Percentiles rank a stretch among this genome's conserved stretches.
Conservation (phyloP, 2,888 invertebrate species). For the Enoplolaimus lenunculus region DNA sequence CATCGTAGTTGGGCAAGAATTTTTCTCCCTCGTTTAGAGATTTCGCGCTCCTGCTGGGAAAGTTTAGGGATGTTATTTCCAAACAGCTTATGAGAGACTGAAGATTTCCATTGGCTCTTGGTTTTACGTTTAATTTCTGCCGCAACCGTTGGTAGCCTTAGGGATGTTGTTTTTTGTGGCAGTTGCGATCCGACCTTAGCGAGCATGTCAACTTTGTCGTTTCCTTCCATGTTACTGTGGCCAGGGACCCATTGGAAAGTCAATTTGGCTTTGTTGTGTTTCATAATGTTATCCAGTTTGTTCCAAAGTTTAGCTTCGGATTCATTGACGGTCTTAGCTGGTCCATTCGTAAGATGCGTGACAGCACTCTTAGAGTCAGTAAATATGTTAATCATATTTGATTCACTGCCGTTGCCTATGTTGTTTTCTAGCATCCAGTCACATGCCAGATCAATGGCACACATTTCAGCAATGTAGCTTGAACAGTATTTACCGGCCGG, state of each 20-base stretch:
- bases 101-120: background rate
- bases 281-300: background rate
- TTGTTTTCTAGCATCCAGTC: background rate
- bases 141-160: background rate
- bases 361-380: background rate
- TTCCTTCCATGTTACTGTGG: conserved; percentile 1
- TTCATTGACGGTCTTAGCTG: background rate
- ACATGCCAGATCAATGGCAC: background rate
- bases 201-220: background rate
- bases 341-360: background rate
- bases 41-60: background rate
- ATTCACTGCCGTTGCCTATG: background rate
- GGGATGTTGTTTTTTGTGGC: background rate
- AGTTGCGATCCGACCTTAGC: background rate
- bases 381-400: background rate
- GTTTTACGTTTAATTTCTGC: conserved; percentile 3
- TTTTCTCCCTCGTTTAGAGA: background rate
- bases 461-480: background rate
- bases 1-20: background rate
- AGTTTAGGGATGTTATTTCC: background rate
- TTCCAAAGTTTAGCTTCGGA: background rate
- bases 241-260: conserved; percentile 8
- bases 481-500: background rate
- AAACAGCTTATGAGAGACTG: background rate
- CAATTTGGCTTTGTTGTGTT: background rate